phyloP scores from a whole-genome alignment of 1,140 invertebrate genomes.

The Drosophila watanabei region DNA sequence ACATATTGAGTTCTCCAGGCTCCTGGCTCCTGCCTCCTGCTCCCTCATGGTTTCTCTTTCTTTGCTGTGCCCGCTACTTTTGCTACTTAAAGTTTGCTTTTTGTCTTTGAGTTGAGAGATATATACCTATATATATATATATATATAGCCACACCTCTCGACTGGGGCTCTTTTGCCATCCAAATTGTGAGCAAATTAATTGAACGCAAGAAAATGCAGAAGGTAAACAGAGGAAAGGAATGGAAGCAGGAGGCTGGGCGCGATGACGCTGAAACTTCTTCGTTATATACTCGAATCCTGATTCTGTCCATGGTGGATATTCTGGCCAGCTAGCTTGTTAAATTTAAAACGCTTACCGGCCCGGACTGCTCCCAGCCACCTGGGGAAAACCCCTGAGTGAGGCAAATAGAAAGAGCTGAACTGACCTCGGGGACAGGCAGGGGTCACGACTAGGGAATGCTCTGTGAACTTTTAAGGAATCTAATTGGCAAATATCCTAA shows the following conservation, averaged over 20 bases:
- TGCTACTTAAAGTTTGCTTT: constrained; percentile 83
- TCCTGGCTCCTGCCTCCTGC: neutral
- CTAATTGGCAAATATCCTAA: constrained; percentile 12
- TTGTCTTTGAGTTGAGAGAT: constrained; percentile 63
- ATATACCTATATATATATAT: constrained; percentile 6
- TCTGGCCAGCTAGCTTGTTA: constrained; percentile 68
- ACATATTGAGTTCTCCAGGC: constrained; percentile 33
- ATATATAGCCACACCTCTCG: neutral
- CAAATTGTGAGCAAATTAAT: constrained; percentile 83
- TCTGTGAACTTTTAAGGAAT: constrained; percentile 18
- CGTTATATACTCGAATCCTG: constrained; percentile 45
- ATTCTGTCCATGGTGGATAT: constrained; percentile 24
- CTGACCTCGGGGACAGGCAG: constrained; percentile 20
- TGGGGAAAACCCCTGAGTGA: constrained; percentile 26
- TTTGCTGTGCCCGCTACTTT: constrained; percentile 48
- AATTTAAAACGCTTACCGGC: constrained; percentile 73
- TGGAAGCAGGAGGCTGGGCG: neutral
- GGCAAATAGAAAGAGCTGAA: constrained; percentile 34
- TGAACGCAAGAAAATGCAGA: constrained; percentile 80
- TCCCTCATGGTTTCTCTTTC: constrained; percentile 27
- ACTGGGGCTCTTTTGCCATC: constrained; percentile 55
- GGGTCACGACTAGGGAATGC: constrained; percentile 29
- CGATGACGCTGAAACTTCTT: constrained; percentile 39
- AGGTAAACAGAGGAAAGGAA: constrained; percentile 59
- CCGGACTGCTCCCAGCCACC: constrained; percentile 9